Percentiles rank a stretch among this genome's conserved stretches.
Evolutionary conservation across 2,888 invertebrate genomes (phyloP).

Genomic region (Protophormia terraenovae): DNA sequence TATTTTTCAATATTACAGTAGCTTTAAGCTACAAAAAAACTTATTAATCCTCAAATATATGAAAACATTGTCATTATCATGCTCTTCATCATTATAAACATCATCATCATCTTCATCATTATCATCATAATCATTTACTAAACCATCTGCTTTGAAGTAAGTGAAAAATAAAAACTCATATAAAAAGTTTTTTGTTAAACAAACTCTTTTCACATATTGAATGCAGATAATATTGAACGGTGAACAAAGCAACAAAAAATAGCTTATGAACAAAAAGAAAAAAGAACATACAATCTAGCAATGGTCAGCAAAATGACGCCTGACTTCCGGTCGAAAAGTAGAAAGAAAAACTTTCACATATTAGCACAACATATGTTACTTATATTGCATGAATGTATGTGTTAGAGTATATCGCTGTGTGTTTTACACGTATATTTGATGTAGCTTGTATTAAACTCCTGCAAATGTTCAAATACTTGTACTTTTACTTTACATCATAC

Average conservation of each 20-base stretch:
- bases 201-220: slow-evolving; percentile 60
- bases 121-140: slow-evolving; percentile 38
- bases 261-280: slow-evolving; percentile 26
- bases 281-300: slow-evolving; percentile 56
- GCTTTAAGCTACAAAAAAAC: slow-evolving; percentile 47
- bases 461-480: slow-evolving; percentile 56
- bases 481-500: slow-evolving; percentile 61
- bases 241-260: slow-evolving; percentile 24
- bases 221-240: slow-evolving; percentile 66
- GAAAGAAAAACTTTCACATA: slow-evolving; percentile 71
- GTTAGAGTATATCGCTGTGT: not conserved
- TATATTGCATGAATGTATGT: not conserved
- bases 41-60: slow-evolving; percentile 62
- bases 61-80: slow-evolving; percentile 44
- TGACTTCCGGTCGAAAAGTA: slow-evolving; percentile 67
- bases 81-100: slow-evolving; percentile 31
- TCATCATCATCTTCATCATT: slow-evolving; percentile 39
- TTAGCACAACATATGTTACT: slow-evolving; percentile 71
- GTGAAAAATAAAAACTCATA: slow-evolving; percentile 59
- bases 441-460: slow-evolving; percentile 49
- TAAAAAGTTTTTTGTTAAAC: slow-evolving; percentile 44
- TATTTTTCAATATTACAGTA: slow-evolving; percentile 43
- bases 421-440: slow-evolving; percentile 49
- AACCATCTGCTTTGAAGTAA: slow-evolving; percentile 57
- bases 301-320: slow-evolving; percentile 71